phyloP scores from a whole-genome alignment of 2,113 vertebrate genomes.

The Mesocricetus auratus region DNA sequence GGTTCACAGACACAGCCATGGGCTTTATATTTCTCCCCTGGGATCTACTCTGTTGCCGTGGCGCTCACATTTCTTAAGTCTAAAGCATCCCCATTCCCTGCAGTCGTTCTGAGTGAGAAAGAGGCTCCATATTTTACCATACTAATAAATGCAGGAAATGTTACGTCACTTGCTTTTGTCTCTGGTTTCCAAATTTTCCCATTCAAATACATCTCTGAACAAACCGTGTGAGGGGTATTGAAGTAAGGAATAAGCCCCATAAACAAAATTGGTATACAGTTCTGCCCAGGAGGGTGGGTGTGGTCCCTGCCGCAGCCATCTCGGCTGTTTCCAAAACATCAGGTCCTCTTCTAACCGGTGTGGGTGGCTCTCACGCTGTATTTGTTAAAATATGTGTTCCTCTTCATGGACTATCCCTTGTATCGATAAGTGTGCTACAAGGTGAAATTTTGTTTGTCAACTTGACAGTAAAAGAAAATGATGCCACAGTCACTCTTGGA shows the following conservation, averaged over 20 bases:
- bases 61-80: background rate
- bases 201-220: background rate
- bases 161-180: background rate
- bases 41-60: background rate
- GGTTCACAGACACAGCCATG: background rate
- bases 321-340: background rate
- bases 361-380: background rate
- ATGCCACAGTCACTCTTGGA: background rate
- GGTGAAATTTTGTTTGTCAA: background rate
- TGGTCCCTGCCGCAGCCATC: background rate
- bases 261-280: background rate
- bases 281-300: background rate
- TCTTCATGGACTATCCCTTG: background rate
- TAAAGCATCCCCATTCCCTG: background rate
- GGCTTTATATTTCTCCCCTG: background rate
- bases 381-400: background rate
- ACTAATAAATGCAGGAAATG: background rate
- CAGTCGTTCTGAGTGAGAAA: background rate
- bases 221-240: background rate
- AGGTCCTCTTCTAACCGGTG: background rate
- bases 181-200: slow-evolving; percentile 15
- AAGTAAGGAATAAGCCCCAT: background rate
- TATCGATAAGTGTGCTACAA: background rate
- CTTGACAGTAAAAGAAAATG: background rate
- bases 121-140: background rate